These are phyloP conservation scores for Crypturellus undulatus DNA, from an alignment of 2,113 vertebrate species.

Conservation along the genomic window DNA sequence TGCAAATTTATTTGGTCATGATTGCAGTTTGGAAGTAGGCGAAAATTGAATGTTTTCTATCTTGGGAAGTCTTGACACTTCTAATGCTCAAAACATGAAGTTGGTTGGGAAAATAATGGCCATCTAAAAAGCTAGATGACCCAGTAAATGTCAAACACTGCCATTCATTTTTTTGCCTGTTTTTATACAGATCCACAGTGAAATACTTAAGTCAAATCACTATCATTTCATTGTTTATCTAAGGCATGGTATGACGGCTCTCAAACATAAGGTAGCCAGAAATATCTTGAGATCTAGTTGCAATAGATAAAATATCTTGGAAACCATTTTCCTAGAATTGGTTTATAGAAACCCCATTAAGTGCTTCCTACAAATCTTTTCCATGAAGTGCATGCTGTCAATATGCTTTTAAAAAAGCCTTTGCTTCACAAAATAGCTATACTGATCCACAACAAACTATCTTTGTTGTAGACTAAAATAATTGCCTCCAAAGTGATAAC, in stretches of 20 bases:
- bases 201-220: neutral
- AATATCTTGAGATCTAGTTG: neutral
- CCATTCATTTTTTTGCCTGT: neutral
- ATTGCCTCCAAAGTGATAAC: neutral
- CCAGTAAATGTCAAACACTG: neutral
- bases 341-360: neutral
- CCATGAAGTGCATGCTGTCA: neutral
- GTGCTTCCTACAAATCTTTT: neutral
- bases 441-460: neutral
- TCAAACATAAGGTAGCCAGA: neutral
- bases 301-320: neutral
- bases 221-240: neutral
- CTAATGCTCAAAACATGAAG: neutral
- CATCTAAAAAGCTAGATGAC: neutral
- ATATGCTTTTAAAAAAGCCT: neutral
- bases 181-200: neutral
- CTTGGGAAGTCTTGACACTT: neutral
- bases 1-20: neutral
- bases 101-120: neutral
- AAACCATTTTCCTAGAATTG: neutral
- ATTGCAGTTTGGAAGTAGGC: neutral
- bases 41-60: neutral
- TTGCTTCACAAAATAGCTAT: neutral
- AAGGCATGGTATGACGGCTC: neutral
- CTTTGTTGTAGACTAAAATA: neutral